Base-by-base conservation (phyloP, 2,797 vertebrate species). In the Sphenodon punctatus region DNA sequence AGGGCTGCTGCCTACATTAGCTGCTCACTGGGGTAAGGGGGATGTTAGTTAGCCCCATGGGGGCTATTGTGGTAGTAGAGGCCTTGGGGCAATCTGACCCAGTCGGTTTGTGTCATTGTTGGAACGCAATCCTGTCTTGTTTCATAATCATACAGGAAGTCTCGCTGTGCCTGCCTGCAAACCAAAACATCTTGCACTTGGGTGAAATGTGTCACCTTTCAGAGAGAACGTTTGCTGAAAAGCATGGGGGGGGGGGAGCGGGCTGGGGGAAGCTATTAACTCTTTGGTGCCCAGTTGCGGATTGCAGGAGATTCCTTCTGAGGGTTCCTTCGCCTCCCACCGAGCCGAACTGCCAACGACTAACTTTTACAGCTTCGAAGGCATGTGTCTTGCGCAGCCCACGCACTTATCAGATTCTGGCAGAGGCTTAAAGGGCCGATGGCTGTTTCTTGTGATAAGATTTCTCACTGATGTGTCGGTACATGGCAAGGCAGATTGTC, bases 391-490 rank as follows among this genome's bases (percentile, higher is more conserved):
- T 1, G 0, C 6, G 51, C 63, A 74, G 45, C 71, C 82, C 65
- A 27, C 20, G 46, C 81, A 25, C 73, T 51, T 75, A 10, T 14
- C 3, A 6, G 71, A 70, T 76, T 9, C 1, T 3, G 41, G 70
- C 4, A 3, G 63, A 15, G 75, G 60, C 76, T 80, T 65, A 56
- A 82, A 76, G 85, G 82, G 46, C 32, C 0, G 48, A 68, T 78
- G 86, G 79, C 66, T 68, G 69, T 19, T 82, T 60, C 75, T 68
- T 46, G 3, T 42, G 85, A 82, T 91, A 91, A 90, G 80, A 39
- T 43, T 67, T 20, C 68, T 77, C 85, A 85, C 92, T 87, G 89
- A 90, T 89, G 81, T 8, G 27, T 77, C 90, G 81, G 88, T 87
- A 87, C 92, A 92, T 67, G 45, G 92, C 15, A 3, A 67, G 22